Evolutionary conservation across 2,888 invertebrate species (phyloP).

Genomic region (Amphipoea lucens): DNA sequence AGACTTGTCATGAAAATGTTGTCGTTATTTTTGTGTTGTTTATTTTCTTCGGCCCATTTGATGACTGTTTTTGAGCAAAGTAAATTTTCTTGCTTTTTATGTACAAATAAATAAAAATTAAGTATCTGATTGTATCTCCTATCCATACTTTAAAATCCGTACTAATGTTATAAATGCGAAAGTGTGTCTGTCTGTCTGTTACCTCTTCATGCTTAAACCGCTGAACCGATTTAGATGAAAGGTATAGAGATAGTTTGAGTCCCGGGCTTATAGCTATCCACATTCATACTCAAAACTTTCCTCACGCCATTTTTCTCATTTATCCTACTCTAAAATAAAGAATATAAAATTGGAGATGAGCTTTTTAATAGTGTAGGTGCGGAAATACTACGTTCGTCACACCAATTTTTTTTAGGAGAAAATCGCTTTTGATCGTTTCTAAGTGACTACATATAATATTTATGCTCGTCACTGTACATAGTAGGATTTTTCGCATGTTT

Average conservation of each 20-base stretch:
- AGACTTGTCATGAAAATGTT: not conserved
- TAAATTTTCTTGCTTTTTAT: not conserved
- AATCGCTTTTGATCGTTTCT: fast-evolving
- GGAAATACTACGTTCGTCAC: not conserved
- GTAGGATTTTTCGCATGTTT: constrained; percentile 20
- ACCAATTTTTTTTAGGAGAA: not conserved
- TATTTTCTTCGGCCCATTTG: not conserved
- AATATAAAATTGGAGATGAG: not conserved
- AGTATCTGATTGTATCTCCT: no score
- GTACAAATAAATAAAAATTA: no score
- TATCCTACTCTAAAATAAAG: not conserved
- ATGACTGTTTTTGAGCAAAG: not conserved
- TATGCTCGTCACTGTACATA: not conserved
- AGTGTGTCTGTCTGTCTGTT: no score
- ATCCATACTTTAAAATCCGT: no score
- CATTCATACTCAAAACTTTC: not conserved
- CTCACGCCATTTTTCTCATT: not conserved
- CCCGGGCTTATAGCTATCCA: no score
- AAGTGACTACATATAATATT: not conserved
- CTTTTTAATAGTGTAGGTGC: not conserved
- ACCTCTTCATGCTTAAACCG: no score
- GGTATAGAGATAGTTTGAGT: no score
- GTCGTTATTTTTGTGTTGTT: not conserved
- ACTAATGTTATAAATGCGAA: no score
- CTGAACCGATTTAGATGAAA: no score